phyloP scores from a whole-genome alignment of 2,797 vertebrate genomes.

The Rhinogobio ventralis region DNA sequence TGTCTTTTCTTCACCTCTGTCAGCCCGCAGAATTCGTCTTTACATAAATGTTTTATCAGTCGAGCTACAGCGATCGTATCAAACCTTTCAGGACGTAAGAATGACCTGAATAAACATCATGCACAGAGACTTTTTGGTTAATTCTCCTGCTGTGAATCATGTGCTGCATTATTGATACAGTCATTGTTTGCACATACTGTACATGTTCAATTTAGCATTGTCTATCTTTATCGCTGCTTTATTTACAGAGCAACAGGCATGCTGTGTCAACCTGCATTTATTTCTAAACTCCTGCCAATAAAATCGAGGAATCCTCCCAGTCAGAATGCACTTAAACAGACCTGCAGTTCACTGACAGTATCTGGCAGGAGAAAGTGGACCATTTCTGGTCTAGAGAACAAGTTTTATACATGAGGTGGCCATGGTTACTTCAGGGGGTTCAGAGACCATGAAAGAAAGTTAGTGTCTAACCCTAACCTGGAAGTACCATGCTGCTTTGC shows the following conservation, averaged over 20 bases:
- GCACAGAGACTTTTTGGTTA: constrained; percentile 14
- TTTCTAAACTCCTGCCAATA: constrained; percentile 9
- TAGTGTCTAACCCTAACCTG: not conserved
- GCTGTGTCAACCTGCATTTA: not conserved
- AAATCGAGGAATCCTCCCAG: constrained; percentile 44
- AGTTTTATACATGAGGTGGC: not conserved
- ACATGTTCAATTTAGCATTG: constrained; percentile 7
- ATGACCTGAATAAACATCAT: constrained; percentile 57
- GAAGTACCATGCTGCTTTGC: not conserved
- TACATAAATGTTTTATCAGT: constrained; percentile 34
- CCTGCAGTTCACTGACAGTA: not conserved
- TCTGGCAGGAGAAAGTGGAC: not conserved
- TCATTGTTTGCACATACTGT: not conserved
- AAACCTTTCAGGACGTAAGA: constrained; percentile 55
- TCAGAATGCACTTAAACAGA: not conserved
- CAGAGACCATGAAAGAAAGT: too few relatives aligned
- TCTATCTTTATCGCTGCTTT: not conserved
- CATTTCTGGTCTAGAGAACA: not conserved
- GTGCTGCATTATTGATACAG: constrained; percentile 37
- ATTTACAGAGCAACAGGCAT: not conserved
- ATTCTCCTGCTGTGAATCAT: constrained; percentile 31
- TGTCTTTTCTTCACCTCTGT: constrained; percentile 21
- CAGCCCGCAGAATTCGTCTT: not conserved
- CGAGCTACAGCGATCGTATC: constrained; percentile 12
- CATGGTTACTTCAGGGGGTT: too few relatives aligned